Conservation (phyloP, 2,797 vertebrate species). For the Cacajao melanocephalus region DNA sequence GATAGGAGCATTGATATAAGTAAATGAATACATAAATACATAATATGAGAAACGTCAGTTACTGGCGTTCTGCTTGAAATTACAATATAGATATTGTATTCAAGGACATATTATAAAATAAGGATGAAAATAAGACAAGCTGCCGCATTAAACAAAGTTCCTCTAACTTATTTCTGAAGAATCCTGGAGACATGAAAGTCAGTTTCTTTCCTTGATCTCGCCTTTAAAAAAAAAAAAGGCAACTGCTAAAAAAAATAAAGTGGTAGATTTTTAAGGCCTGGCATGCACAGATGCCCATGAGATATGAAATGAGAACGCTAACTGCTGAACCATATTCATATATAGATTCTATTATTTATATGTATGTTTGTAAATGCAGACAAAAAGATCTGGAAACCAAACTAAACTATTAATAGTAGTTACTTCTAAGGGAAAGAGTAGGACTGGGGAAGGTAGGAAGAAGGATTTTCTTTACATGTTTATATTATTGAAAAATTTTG, state of each 20-base stretch:
- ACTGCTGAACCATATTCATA: neutral
- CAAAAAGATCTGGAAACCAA: neutral
- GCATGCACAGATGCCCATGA: neutral
- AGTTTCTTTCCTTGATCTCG: neutral
- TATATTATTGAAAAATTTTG: neutral
- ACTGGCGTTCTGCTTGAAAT: slow-evolving; percentile 4
- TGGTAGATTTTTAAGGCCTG: neutral
- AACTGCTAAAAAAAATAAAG: neutral
- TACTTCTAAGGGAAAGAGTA: neutral
- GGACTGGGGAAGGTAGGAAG: neutral
- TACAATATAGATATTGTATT: neutral
- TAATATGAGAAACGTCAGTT: slow-evolving; percentile 1
- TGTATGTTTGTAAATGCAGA: slow-evolving; percentile 15
- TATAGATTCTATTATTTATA: slow-evolving; percentile 37
- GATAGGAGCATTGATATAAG: neutral
- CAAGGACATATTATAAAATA: slow-evolving; percentile 26
- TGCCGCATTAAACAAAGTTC: slow-evolving; percentile 5
- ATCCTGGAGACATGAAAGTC: neutral
- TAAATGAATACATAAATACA: slow-evolving; percentile 9
- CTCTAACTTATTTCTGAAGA: slow-evolving; percentile 23
- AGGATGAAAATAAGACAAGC: slow-evolving; percentile 39
- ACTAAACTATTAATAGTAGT: neutral
- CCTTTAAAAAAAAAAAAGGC: slow-evolving; percentile 25
- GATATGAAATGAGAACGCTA: neutral
- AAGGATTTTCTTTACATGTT: neutral